Percentiles rank a stretch among this genome's conserved stretches.
phyloP scores from a whole-genome alignment of 2,113 vertebrate species.

The Larimichthys crocea region DNA sequence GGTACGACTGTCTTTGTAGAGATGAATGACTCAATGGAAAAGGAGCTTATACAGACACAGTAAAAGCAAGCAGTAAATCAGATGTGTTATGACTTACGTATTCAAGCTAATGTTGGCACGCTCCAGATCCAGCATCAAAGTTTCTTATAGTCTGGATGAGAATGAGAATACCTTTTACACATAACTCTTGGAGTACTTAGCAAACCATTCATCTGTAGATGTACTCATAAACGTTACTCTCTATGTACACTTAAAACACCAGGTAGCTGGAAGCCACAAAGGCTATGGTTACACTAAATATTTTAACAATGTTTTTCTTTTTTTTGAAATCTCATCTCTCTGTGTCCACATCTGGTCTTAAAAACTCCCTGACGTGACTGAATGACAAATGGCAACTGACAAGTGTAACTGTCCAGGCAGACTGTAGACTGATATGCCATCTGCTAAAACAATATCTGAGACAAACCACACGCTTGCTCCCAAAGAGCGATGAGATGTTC shows the following conservation, averaged over 20 bases:
- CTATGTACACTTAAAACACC: neutral
- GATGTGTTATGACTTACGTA: too few relatives aligned
- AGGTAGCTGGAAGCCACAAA: neutral
- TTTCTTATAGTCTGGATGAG: too few relatives aligned
- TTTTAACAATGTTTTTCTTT: neutral
- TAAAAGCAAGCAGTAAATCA: too few relatives aligned
- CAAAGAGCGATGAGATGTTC: slow-evolving; percentile 9
- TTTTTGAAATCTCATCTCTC: neutral
- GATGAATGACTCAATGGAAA: too few relatives aligned
- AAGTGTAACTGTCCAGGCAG: slow-evolving; percentile 1
- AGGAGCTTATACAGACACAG: too few relatives aligned
- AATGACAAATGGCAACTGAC: neutral
- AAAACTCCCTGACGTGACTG: neutral
- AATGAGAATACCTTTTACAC: too few relatives aligned
- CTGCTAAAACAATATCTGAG: neutral
- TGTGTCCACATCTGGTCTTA: neutral
- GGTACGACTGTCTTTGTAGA: too few relatives aligned
- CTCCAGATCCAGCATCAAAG: too few relatives aligned
- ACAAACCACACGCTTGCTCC: slow-evolving; percentile 12
- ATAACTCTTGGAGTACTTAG: neutral
- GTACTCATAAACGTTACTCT: neutral
- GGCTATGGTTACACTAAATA: neutral
- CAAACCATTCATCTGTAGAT: neutral
- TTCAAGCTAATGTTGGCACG: too few relatives aligned
- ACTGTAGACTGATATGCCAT: neutral